A percentile compares a stretch with the other conserved stretches of the same genome.
Conservation (phyloP, 2,113 vertebrate genomes). For the Misgurnus anguillicaudatus region DNA sequence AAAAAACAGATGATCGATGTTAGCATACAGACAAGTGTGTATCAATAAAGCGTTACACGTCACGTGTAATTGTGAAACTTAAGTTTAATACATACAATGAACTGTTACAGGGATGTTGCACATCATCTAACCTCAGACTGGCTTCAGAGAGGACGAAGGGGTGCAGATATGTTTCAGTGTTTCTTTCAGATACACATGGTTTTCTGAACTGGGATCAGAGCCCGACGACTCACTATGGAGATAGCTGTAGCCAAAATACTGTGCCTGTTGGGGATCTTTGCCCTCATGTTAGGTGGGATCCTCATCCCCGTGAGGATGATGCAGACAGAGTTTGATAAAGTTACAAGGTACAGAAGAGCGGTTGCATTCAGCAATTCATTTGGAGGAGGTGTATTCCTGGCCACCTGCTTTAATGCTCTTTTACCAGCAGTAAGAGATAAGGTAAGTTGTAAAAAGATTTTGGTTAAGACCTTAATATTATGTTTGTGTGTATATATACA, state of each 20-base stretch:
- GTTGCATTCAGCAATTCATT: slow-evolving; percentile 86
- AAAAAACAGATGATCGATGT: too few relatives aligned
- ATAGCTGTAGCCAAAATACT: slow-evolving; percentile 82
- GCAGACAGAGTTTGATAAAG: slow-evolving; percentile 77
- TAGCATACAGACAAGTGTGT: too few relatives aligned
- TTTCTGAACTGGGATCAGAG: not conserved
- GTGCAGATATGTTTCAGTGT: slow-evolving; percentile 4
- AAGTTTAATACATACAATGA: too few relatives aligned
- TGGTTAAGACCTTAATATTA: too few relatives aligned
- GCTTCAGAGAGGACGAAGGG: not conserved
- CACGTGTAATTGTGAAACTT: too few relatives aligned
- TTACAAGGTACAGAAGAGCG: slow-evolving; percentile 71
- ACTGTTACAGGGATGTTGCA: not conserved
- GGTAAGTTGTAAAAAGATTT: slow-evolving; percentile 66
- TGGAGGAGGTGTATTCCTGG: slow-evolving; percentile 89
- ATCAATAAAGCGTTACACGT: too few relatives aligned
- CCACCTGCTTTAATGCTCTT: slow-evolving; percentile 90
- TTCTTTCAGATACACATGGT: not conserved
- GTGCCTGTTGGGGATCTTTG: slow-evolving; percentile 81
- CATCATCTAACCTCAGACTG: not conserved
- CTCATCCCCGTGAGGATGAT: slow-evolving; percentile 85
- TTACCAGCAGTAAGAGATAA: slow-evolving; percentile 86
- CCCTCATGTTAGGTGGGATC: slow-evolving; percentile 83
- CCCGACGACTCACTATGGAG: slow-evolving; percentile 67
- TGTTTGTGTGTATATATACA: too few relatives aligned